Evolutionary conservation across 2,888 invertebrate genomes (phyloP), one percentile per base, ranked within the genome.

Genomic region (Drosophila infuscata): DNA sequence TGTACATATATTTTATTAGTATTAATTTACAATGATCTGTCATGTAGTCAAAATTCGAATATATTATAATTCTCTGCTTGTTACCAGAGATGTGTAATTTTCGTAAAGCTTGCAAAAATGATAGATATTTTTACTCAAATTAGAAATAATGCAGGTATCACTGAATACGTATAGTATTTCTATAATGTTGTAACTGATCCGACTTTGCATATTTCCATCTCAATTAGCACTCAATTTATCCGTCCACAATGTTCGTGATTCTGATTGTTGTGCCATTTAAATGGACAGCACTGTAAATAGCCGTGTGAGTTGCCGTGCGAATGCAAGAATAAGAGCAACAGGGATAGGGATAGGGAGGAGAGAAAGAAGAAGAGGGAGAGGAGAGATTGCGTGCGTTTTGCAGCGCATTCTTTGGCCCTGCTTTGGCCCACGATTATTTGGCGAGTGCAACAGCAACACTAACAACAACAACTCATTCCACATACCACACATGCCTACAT

Each of bases 261-360:
- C 53, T 30, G 63, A 74, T 79, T 79, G 74, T 57, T 74, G 59
- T 74, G 56, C 59, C 38, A 66, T 74, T 77, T 74, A 78, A 70
- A 67, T 61, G 75, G 79, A 75, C 79, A 71, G 30, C 71, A 58
- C 63, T 77, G 65, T 66, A 46, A 57, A 49, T 65, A 25, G 11
- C 51, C 33, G 30, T 33, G 7, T 41, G 30, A 46, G 51, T 46
- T 25, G 7, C 46, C 3, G 17, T 46, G 46, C 46, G 15, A 25
- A 7, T 8, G 7, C 20, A 25, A 15, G 46, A 15, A 25, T 2
- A 25, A 15, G 46, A 46, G 46, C 15, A 15, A 25, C 8, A 46
- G 48, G 9, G 29, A 48, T 17, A 29, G 17, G 49, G 29, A 29
- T 17, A 43, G 11, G 25, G 2, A 8, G 20, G 12, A n/a, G 25